A percentile compares a stretch with the other conserved stretches of the same genome.
phyloP scores from a whole-genome alignment of 30 jellyfish, hydroid and myxozoan species.

The Aurelia coerulea region DNA sequence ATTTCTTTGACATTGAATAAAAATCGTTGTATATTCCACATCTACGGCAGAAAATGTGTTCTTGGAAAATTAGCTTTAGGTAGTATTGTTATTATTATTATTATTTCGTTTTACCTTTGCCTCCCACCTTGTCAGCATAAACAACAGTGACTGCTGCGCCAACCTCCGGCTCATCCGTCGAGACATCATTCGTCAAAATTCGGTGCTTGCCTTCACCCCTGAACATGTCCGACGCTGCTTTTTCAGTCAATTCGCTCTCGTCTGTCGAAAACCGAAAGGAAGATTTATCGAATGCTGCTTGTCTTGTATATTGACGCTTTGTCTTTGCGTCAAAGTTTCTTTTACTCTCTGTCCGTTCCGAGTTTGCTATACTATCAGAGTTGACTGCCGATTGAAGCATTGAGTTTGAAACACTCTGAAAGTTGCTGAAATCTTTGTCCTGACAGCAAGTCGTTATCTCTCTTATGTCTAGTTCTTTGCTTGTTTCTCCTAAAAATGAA shows the following conservation, averaged over 20 bases:
- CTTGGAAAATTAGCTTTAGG: too few species aligned
- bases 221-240: conserved; percentile 12
- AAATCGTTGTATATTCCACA: too few species aligned
- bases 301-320: conserved; percentile 39
- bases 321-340: conserved; percentile 11
- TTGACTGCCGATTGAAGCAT: neutral
- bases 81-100: too few species aligned
- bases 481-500: too few species aligned
- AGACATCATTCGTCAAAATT: conserved; percentile 39
- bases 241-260: neutral
- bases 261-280: conserved; percentile 37
- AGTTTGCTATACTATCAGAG: neutral
- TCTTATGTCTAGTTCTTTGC: too few species aligned
- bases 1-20: too few species aligned
- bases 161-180: conserved; percentile 71
- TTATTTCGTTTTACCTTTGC: too few species aligned
- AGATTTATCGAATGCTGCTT: conserved; percentile 54
- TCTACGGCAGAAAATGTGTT: too few species aligned
- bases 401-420: too few species aligned
- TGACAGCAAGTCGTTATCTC: too few species aligned
- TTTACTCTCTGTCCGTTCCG: neutral
- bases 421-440: too few species aligned
- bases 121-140: neutral
- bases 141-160: conserved; percentile 12
- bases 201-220: conserved; percentile 6